Evolutionary conservation across 2,113 vertebrate genomes (phyloP), one percentile per base, ranked within the genome.

Genomic region (Pseudopipra pipra): DNA sequence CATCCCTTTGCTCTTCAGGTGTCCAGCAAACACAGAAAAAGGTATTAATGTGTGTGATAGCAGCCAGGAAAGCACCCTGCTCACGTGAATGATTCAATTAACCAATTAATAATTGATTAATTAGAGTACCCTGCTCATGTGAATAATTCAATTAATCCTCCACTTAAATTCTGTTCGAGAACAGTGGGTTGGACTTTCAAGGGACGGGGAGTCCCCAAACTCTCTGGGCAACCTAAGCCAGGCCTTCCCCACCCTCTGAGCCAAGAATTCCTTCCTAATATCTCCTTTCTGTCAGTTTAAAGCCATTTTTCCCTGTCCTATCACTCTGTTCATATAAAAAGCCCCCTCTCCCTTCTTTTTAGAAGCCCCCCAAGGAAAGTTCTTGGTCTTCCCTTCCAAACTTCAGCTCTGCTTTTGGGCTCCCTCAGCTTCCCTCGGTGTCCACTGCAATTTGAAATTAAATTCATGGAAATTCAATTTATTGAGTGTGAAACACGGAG

Each of bases 301-400:
- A 62, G 4, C 14, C 33, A 3, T 47, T 63, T 10, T 21, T 20
- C 23, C 20, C 66, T 1, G 0, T 23, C 23, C 2, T 4, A 37
- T 10, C 49, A 3, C 51, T 46, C 51, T 7, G 10, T 12, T 52
- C 31, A 8, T 7, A 8, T 4, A 9, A 72, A 61, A 66, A 66
- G 1, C 33, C 7, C 39, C 14, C 22, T 8, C 4, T 39, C 4
- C 10, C 24, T 43, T 0, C 46, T 49, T 68, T 68, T 14, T 8
- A 35, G 13, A 23, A 46, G 17, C 11, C 56, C 8, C 56, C 33
- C 33, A 7, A 20, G 59, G 37, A 25, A 35, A 11, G 5, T 20
- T 81, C n/a, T 35, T 21, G 8, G 1, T 43, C 18, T 82, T 33
- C 72, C 62, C 37, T 80, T 82, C 5, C 0, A 68, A 75, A 43